Percentiles rank a stretch among this genome's conserved stretches.
These are phyloP conservation scores for Blennius ocellaris DNA, from an alignment of 2,113 vertebrate species.

Conservation along the genomic window DNA sequence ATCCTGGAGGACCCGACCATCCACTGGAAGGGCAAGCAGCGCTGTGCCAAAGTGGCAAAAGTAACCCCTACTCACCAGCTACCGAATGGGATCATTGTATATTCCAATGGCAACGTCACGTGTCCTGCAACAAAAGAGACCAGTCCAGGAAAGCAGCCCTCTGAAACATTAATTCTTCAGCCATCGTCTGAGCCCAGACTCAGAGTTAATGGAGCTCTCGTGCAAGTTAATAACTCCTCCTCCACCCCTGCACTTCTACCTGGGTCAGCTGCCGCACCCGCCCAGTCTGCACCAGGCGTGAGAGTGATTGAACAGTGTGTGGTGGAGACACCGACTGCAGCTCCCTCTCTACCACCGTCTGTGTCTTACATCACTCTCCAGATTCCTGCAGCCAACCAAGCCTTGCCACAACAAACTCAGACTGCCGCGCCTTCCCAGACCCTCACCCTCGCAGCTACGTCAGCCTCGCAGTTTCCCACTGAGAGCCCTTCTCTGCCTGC, in stretches of 20 bases:
- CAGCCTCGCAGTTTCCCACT: slow-evolving; percentile 44
- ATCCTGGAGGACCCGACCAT: slow-evolving; percentile 95
- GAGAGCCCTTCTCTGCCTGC: slow-evolving; percentile 33
- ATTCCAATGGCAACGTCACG: slow-evolving; percentile 89
- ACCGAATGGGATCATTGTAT: slow-evolving; percentile 94
- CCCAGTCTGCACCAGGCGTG: slow-evolving; percentile 79
- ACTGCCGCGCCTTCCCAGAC: slow-evolving; percentile 58
- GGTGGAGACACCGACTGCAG: slow-evolving; percentile 59
- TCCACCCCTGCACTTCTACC: slow-evolving; percentile 81
- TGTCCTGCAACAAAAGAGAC: slow-evolving; percentile 85
- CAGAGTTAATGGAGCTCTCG: slow-evolving; percentile 86
- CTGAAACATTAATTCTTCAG: slow-evolving; percentile 89
- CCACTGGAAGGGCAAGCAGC: slow-evolving; percentile 96
- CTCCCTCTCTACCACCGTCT: slow-evolving; percentile 72
- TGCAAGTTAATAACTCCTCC: slow-evolving; percentile 83
- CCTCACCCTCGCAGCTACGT: slow-evolving; percentile 57
- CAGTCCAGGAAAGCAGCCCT: slow-evolving; percentile 88
- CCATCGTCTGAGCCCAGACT: slow-evolving; percentile 86
- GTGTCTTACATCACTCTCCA: slow-evolving; percentile 84
- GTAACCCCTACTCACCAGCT: slow-evolving; percentile 90
- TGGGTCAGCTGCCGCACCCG: slow-evolving; percentile 78
- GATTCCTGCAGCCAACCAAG: slow-evolving; percentile 73
- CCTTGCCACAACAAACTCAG: slow-evolving; percentile 68
- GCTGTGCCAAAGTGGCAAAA: slow-evolving; percentile 90
- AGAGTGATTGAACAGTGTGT: slow-evolving; percentile 82